A percentile compares a stretch with the other conserved stretches of the same genome.
phyloP scores from a whole-genome alignment of 2,113 vertebrate genomes.

The Sapajus apella region DNA sequence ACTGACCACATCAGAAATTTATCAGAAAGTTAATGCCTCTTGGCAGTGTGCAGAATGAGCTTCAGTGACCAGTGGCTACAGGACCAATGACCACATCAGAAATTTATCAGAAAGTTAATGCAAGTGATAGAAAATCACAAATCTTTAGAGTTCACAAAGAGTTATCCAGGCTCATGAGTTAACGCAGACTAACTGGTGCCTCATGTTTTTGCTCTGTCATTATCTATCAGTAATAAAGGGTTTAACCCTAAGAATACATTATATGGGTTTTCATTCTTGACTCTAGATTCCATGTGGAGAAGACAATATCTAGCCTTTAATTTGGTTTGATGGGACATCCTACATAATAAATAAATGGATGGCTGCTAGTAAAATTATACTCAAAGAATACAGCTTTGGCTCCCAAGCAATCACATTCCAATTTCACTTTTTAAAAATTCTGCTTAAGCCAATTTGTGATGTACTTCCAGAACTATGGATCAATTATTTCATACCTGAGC shows the following conservation, averaged over 20 bases:
- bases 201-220: slow-evolving; percentile 84
- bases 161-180: slow-evolving; percentile 83
- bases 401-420: slow-evolving; percentile 64
- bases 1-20: slow-evolving; percentile 67
- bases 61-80: slow-evolving; percentile 44
- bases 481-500: background rate
- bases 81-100: slow-evolving; percentile 65
- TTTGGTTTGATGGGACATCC: slow-evolving; percentile 72
- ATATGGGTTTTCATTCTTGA: slow-evolving; percentile 82
- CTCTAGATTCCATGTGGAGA: slow-evolving; percentile 73
- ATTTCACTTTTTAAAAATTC: slow-evolving; percentile 45
- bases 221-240: slow-evolving; percentile 86
- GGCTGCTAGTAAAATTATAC: slow-evolving; percentile 74
- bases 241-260: slow-evolving; percentile 84
- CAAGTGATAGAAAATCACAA: slow-evolving; percentile 70
- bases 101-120: slow-evolving; percentile 72
- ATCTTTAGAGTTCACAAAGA: slow-evolving; percentile 78
- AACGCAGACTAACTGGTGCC: slow-evolving; percentile 88
- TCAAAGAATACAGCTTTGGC: slow-evolving; percentile 59
- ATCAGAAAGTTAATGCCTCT: slow-evolving; percentile 61
- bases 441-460: slow-evolving; percentile 48
- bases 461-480: slow-evolving; percentile 34
- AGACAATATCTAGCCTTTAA: slow-evolving; percentile 80
- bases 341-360: slow-evolving; percentile 68
- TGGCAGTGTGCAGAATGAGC: slow-evolving; percentile 42